Conservation (phyloP, 2,888 invertebrate species). For the Dryococelus australis region DNA sequence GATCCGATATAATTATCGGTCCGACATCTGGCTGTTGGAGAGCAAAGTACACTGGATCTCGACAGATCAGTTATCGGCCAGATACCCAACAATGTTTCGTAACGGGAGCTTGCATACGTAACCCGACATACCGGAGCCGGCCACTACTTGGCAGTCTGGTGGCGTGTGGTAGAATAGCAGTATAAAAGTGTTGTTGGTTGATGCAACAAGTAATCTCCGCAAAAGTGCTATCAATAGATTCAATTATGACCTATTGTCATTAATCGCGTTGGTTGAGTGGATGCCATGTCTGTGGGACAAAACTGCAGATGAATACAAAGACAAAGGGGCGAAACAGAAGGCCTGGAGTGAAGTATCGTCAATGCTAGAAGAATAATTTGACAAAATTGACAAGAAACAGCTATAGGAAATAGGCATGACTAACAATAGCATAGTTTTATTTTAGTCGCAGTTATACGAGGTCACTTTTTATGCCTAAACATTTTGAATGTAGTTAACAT, state of each 20-base stretch:
- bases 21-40: background rate
- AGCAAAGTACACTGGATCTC: background rate
- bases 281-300: background rate
- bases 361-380: background rate
- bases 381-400: background rate
- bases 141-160: background rate
- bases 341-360: background rate
- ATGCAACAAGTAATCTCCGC: too few relatives aligned
- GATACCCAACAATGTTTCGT: background rate
- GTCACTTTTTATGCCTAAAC: too few relatives aligned
- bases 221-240: background rate
- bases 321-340: background rate
- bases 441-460: too few relatives aligned
- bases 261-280: background rate
- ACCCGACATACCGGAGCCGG: background rate
- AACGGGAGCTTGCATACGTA: background rate
- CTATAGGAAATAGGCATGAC: background rate
- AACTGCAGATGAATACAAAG: background rate
- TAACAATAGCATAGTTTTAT: too few relatives aligned
- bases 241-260: background rate
- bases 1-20: background rate
- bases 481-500: too few relatives aligned
- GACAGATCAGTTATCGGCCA: background rate
- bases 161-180: background rate
- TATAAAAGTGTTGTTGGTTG: background rate